These are phyloP conservation scores for Macrobrachium nipponense DNA, from an alignment of 1,140 invertebrate genomes.

Conservation along the genomic window DNA sequence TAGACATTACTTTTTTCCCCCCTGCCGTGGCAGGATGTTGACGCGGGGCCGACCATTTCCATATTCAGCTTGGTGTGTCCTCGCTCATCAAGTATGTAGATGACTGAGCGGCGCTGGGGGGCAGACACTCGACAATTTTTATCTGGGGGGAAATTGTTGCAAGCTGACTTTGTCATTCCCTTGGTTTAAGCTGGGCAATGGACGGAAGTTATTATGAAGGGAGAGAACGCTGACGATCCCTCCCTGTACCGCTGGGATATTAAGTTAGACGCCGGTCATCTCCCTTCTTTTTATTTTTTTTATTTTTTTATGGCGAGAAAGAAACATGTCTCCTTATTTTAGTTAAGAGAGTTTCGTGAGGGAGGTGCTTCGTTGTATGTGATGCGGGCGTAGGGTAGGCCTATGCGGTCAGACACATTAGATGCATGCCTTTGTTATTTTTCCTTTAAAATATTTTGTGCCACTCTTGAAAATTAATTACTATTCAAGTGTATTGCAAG, in stretches of 20 bases:
- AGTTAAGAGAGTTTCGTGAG: too few species aligned
- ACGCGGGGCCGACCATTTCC: conserved; percentile 26
- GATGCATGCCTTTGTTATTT: too few species aligned
- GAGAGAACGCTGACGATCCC: not conserved
- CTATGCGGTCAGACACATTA: too few species aligned
- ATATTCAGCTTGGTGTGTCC: conserved; percentile 19
- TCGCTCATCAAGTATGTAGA: conserved; percentile 41
- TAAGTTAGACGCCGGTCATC: too few species aligned
- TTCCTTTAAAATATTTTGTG: too few species aligned
- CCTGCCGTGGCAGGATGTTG: conserved; percentile 21
- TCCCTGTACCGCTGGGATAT: not conserved
- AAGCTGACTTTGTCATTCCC: conserved; percentile 9
- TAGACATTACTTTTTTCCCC: not conserved
- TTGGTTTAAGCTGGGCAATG: not conserved
- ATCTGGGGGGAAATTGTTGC: conserved; percentile 34
- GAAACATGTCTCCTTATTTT: too few species aligned
- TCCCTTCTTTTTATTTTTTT: too few species aligned
- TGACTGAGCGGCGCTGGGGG: conserved; percentile 4
- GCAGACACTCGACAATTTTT: conserved; percentile 40
- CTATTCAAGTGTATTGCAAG: too few species aligned
- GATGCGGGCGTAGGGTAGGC: too few species aligned
- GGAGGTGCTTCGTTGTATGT: too few species aligned
- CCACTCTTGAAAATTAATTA: too few species aligned
- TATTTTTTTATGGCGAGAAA: too few species aligned
- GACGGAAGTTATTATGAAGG: not conserved